phyloP scores from a whole-genome alignment of 2,797 vertebrate genomes.

The Tokudaia tokunoshimensis region DNA sequence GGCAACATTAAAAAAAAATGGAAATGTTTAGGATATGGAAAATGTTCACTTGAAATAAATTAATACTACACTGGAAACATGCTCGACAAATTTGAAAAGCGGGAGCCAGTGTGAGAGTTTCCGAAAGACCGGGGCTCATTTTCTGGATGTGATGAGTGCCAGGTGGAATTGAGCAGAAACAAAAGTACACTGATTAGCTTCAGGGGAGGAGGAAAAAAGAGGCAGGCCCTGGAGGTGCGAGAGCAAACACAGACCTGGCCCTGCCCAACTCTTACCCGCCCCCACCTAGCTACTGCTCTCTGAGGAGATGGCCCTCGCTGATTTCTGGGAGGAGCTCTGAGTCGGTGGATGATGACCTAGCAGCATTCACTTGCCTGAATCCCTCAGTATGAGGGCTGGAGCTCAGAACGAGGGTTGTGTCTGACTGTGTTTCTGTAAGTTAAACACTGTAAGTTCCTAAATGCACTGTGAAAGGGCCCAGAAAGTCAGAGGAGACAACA shows the following conservation, averaged over 20 bases:
- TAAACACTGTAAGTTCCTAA: not conserved
- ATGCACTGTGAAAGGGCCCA: not conserved
- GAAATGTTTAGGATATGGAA: constrained; percentile 61
- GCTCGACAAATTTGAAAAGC: constrained; percentile 30
- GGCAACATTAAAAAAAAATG: constrained; percentile 20
- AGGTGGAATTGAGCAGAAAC: not conserved
- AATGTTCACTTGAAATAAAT: constrained; percentile 56
- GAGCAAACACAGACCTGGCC: not conserved
- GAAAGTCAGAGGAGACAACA: not conserved
- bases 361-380: not conserved
- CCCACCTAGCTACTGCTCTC: not conserved
- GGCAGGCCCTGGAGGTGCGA: not conserved
- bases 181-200: constrained; percentile 53
- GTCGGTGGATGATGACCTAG: not conserved
- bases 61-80: constrained; percentile 61
- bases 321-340: not conserved
- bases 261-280: too few species aligned
- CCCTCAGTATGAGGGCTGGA: rapidly evolving
- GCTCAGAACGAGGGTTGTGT: not conserved
- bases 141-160: constrained; percentile 64
- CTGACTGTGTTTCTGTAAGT: not conserved
- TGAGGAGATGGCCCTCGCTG: not conserved
- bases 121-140: constrained; percentile 12
- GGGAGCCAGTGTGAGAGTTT: constrained; percentile 32
- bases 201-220: constrained; percentile 51